Conservation (phyloP, 2,888 invertebrate species). For the Macrophya annulata region DNA sequence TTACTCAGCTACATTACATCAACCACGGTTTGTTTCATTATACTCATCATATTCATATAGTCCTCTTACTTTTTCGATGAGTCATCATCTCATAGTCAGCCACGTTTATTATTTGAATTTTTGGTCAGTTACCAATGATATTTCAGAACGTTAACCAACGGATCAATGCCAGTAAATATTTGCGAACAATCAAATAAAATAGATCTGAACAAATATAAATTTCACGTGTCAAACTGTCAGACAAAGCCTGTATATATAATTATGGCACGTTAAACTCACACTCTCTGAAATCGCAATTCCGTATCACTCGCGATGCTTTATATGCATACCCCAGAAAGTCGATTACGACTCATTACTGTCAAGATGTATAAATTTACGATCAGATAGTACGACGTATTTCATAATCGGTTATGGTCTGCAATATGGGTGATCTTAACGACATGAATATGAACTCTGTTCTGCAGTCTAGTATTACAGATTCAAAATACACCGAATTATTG, state of each 20-base stretch:
- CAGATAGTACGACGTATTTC: not conserved
- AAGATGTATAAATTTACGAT: conserved; percentile 8
- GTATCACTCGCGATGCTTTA: conserved; percentile 24
- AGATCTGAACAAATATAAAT: conserved; percentile 19
- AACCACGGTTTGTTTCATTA: not conserved
- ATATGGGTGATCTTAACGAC: not conserved
- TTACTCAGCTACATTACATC: not conserved
- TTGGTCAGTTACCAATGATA: not conserved
- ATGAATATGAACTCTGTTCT: not conserved
- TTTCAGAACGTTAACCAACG: not conserved
- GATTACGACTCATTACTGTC: conserved; percentile 31
- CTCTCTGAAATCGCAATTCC: not conserved
- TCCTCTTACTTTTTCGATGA: not conserved
- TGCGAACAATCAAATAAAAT: conserved; percentile 23
- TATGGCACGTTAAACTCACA: not conserved
- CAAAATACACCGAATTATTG: not conserved
- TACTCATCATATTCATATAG: not conserved
- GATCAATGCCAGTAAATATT: conserved; percentile 16
- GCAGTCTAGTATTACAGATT: not conserved
- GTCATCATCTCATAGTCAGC: not conserved
- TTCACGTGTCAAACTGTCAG: conserved; percentile 13
- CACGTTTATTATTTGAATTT: not conserved
- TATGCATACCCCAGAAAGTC: conserved; percentile 35
- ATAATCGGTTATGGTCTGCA: not conserved
- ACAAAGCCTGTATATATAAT: not conserved